phyloP scores from a whole-genome alignment of 2,113 vertebrate species.

The Nematolebias whitei region DNA sequence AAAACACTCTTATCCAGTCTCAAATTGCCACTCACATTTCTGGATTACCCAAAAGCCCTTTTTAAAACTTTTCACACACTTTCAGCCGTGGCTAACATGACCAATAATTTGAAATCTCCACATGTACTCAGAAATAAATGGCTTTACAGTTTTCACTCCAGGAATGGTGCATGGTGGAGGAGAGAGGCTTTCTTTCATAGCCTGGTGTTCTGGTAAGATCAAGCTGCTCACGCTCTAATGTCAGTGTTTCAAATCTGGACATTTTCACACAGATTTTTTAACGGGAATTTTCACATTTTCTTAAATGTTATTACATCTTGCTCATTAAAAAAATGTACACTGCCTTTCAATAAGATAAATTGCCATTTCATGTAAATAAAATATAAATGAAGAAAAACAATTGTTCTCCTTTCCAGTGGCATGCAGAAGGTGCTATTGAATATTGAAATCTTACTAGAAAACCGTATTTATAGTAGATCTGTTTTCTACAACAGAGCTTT shows the following conservation, averaged over 20 bases:
- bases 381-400: too few species aligned
- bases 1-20: background rate
- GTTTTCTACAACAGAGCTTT: too few species aligned
- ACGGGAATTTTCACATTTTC: background rate
- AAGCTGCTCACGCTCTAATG: constrained; percentile 21
- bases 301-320: background rate
- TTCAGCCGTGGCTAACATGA: constrained; percentile 10
- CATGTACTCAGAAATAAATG: constrained; percentile 24
- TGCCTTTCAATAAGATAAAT: too few species aligned
- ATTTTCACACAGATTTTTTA: constrained; percentile 11
- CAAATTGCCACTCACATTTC: constrained; percentile 2
- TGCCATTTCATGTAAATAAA: too few species aligned
- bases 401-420: too few species aligned
- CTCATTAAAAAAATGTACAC: background rate
- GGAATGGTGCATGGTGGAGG: constrained; percentile 13
- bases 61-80: background rate
- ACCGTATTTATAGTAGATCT: too few species aligned
- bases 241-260: constrained; percentile 28
- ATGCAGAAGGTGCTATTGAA: too few species aligned
- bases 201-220: constrained; percentile 21
- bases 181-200: constrained; percentile 15
- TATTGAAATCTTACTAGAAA: too few species aligned
- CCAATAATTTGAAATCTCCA: constrained; percentile 23
- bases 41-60: constrained; percentile 5
- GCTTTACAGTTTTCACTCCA: constrained; percentile 9